Base-by-base conservation (phyloP, 2,888 invertebrate genomes). In the Lydus trimaculatus region DNA sequence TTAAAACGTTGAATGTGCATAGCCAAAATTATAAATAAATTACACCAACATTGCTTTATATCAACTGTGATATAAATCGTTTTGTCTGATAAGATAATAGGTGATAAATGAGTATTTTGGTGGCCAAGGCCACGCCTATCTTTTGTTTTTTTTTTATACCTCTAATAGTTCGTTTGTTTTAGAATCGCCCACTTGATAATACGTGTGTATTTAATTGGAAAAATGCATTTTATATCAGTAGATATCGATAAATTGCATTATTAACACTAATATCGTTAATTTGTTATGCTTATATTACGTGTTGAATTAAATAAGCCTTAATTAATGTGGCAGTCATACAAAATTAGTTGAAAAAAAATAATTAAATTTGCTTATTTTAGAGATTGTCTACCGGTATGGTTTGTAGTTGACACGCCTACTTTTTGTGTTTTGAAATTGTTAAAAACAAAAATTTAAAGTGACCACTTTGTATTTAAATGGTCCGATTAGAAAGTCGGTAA, bases 41-140 rank as follows among this genome's bases (percentile, higher is more conserved):
- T 59, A 31, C 65, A 63, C 5, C 39, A 58, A 56, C n/a, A n/a
- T n/a, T n/a, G n/a, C n/a, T n/a, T n/a, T n/a, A n/a, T 67, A 52
- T 39, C 15, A 13, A 63, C 67, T 69, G 70, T 70, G 72, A 64
- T 67, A 65, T 33, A 4, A 66, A 67, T 59, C 60, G 63, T 23
- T 56, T 65, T 48, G 62, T 62, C 64, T 67, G 74, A 75, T 76
- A 75, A 75, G 76, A 74, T 75, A 73, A 70, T 56, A 20, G 7
- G 1, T 36, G 13, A 11, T 15, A 7, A n/a, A n/a, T 48, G 48
- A 48, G 71, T 68, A 69, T 73, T 73, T 73, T 74, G 68, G 76
- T 78, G 73, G 77, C 74, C 76, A 80, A 80, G 78, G 82, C 82
- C 83, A 84, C 83, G 83, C 83, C 83, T 83, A 81, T 82, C 77